Evolutionary conservation across 2,113 vertebrate species (phyloP), one percentile per base, ranked within the genome.

Genomic region (Romanogobio albipinnatus): DNA sequence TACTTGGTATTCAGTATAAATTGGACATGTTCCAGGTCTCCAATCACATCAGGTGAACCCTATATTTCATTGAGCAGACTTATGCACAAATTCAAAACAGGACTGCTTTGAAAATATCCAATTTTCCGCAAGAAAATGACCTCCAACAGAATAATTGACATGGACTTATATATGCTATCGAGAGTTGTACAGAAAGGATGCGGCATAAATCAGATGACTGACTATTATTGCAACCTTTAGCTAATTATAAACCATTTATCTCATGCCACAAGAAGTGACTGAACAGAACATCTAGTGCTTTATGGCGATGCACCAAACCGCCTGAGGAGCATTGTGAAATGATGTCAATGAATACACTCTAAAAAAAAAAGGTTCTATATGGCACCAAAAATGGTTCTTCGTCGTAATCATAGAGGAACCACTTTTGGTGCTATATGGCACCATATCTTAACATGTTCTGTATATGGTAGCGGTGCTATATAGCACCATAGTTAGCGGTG

Each of bases 221-320:
- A 53, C 78, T 56, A 17, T 29, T 39, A 76, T 6, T 76, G 59
- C 68, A 47, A 19, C 43, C 14, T 36, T 58, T 68, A 70, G 33
- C 70, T 84, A 81, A 81, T 76, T 61, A 84, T 76, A 84, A 87
- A 84, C 24, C 15, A 70, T 84, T 70, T 70, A 81, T 24, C 14
- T 15, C 79, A 76, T 81, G 14, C 49, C 71, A 39, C 71, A 62
- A 61, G 14, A 39, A 45, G 61, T 76, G 26, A n/a, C 10, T 2
- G 22, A 59, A 77, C 33, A 43, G 17, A 39, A 39, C 14, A 77
- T 56, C 75, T 56, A 36, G 15, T 36, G 49, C 49, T 53, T 56
- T 7, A 77, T 76, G 29, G 49, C 26, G 17, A 29, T 22, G 33
- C 51, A 58, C 15, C 73, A 51, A 53, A 53, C 73, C 5, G 47